A percentile compares a stretch with the other conserved stretches of the same genome.
Conservation (phyloP, 2,797 vertebrate genomes). For the Erithacus rubecula region DNA sequence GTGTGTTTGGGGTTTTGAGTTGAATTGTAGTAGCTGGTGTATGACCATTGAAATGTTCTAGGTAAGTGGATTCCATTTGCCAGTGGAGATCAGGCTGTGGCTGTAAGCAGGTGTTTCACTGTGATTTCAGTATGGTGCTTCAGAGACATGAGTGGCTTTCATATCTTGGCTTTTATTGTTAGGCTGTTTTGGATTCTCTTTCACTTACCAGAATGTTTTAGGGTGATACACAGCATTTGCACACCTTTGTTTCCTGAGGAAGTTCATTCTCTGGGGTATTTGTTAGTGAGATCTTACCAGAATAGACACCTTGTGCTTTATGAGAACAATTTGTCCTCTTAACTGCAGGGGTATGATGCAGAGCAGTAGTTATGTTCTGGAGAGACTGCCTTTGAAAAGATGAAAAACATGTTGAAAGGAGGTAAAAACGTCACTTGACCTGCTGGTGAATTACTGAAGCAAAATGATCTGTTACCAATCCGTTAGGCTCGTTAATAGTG, state of each 20-base stretch:
- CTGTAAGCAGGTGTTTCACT: neutral
- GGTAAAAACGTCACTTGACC: neutral
- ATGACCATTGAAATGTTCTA: neutral
- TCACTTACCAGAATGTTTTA: neutral
- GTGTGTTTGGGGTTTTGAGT: neutral
- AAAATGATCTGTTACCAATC: neutral
- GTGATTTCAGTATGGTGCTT: neutral
- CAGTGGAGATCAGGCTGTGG: neutral
- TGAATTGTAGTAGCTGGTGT: neutral
- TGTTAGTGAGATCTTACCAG: neutral
- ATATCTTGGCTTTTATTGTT: neutral
- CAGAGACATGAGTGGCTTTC: neutral
- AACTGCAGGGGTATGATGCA: neutral
- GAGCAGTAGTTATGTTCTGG: neutral
- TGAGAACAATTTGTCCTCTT: neutral
- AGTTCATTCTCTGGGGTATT: neutral
- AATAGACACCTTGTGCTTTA: neutral
- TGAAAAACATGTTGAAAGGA: neutral
- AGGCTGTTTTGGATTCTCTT: neutral
- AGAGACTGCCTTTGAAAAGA: neutral
- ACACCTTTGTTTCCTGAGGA: neutral
- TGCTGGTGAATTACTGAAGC: neutral
- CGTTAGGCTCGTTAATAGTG: neutral
- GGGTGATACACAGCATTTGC: neutral
- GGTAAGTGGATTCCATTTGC: neutral